Conservation (phyloP, 2,113 vertebrate species). For the Platysternon megacephalum region DNA sequence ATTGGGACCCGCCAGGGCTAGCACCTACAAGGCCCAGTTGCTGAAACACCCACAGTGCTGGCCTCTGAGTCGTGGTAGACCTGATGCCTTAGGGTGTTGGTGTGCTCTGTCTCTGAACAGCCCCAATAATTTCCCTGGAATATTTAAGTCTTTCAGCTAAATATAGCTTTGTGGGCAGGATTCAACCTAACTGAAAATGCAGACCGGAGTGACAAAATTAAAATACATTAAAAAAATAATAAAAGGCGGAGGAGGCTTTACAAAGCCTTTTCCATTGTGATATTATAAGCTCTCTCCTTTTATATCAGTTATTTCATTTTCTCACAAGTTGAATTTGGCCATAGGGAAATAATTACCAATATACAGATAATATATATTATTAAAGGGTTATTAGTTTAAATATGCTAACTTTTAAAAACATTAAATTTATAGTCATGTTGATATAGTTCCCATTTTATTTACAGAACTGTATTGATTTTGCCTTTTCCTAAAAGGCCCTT, state of each 20-base stretch:
- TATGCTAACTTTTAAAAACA: constrained; percentile 53
- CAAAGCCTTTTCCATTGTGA: accelerated
- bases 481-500: constrained; percentile 77
- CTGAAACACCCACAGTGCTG: not conserved
- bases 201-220: not conserved
- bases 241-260: not conserved
- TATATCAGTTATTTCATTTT: constrained; percentile 19
- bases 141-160: not conserved
- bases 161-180: not conserved
- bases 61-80: not conserved
- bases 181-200: not conserved
- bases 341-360: constrained; percentile 22
- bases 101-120: not conserved
- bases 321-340: constrained; percentile 26
- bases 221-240: not conserved
- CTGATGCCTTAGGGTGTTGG: not conserved
- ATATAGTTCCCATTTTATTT: constrained; percentile 75
- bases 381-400: constrained; percentile 72
- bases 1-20: not conserved
- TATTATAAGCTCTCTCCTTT: constrained; percentile 28
- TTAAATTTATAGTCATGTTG: constrained; percentile 70
- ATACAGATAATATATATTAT: not conserved
- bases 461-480: constrained; percentile 78
- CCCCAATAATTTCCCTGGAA: not conserved
- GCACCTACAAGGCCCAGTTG: not conserved